Evolutionary conservation across 2,797 vertebrate species (phyloP), one percentile per base, ranked within the genome.

Genomic region (Eptatretus atami): DNA sequence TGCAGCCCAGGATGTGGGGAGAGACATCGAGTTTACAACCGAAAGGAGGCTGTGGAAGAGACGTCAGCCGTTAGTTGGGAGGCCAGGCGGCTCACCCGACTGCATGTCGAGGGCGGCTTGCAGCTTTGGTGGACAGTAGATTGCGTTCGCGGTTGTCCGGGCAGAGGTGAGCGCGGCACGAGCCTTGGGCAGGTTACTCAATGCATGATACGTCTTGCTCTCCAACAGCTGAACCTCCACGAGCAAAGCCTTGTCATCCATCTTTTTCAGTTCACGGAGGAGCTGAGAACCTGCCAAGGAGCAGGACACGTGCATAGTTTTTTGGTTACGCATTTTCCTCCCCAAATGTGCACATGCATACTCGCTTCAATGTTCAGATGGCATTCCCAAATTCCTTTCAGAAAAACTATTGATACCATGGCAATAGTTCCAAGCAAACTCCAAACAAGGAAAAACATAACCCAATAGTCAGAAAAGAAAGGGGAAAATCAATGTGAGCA

Each of bases 51-150:
- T 8, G 31, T 44, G 31, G 31, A 44, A 44, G 6, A 44, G 64
- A 11, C 13, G 14, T 12, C 19, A 19, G 63, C 52, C n/a, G 9
- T 53, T 54, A 61, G 63, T 44, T 24, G 11, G 25, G 52, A 66
- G 68, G 65, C 63, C 53, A 3, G 9, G 13, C 4, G 55, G 63
- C 25, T 66, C 77, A 86, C 90, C 90, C 77, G 90, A 98, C 74
- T 98, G 90, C 90, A 98, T 98, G 75, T 98, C 90, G 70, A 98
- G 73, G 1, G 87, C 87, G 63, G 90, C 90, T 70, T 98, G 90
- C 69, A 98, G 79, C 73, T 95, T 98, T 52, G 90, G 90, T 1
- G 87, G 87, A 70, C 90, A 98, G 77, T 98, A 98, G 73, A 98
- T 98, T 71, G 84, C 87, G 44, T 98, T 98, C 75, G 90, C 90